Base-by-base conservation (phyloP, 2,113 vertebrate species). In the Heterotis niloticus region DNA sequence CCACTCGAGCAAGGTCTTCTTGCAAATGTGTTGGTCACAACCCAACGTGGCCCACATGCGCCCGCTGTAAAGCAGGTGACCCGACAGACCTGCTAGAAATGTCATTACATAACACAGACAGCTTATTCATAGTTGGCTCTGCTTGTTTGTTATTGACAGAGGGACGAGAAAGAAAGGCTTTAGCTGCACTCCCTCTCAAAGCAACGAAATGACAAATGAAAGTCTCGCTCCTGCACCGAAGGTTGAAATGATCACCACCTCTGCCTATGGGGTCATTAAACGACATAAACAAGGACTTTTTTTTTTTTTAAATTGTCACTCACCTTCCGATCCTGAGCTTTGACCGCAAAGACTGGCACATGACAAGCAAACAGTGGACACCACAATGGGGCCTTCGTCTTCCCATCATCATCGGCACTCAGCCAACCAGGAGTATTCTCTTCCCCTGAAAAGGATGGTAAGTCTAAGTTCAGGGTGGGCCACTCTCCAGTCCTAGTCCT, bases 381-480 rank as follows among this genome's bases (percentile, higher is more conserved):
- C 89, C 93, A 94, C 84, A 96, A 95, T 0, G 94, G 94, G 2
- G 92, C 90, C 84, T 91, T 93, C 28, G 87, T 93, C 84, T 92
- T 96, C 82, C 88, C 93, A 72, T 96, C 95, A 64, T 98, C 95
- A 0, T 98, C 96, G 0, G 93, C 94, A 76, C 91, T 95, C 34
- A 95, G 84, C 96, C 98, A 99, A 57, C 96, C 97, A 0, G 95
- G 95, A 81, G 94, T 94, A 88, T 99, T 99, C 85, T 98, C 97
- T 44, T 96, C 94, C 68, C 94, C 97, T 98, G 82, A 73, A 34
- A 85, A 79, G 0, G 78, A 13, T 68, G 18, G n/a, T 44, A 7
- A 44, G 34, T 44, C 34, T 44, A 44, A 44, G 34, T 44, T 44
- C 34, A 44, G 2, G 34, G 34, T 44, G 34, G 34, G 34, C 34